Evolutionary conservation across 2,797 vertebrate species (phyloP).

Genomic region (Helostoma temminkii): DNA sequence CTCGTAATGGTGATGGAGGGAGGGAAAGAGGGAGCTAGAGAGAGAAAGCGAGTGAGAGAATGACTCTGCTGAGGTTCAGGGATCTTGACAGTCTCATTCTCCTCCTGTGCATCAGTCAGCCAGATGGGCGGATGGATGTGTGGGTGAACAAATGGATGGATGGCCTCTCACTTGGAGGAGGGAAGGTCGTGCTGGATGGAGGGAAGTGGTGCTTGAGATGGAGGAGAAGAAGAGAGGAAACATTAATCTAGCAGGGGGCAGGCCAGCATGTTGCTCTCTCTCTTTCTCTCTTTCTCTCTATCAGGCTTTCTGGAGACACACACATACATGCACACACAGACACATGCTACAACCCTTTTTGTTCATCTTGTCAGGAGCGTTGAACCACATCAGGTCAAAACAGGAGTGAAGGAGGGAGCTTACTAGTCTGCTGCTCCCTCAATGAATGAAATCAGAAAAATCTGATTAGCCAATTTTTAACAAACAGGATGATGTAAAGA

Average conservation of each 20-base stretch:
- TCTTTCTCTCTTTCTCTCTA: constrained; percentile 41
- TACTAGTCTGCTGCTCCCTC: constrained; percentile 14
- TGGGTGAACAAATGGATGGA: constrained; percentile 72
- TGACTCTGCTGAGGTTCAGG: constrained; percentile 77
- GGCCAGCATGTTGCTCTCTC: constrained; percentile 41
- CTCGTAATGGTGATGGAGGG: constrained; percentile 60
- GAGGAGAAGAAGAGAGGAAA: constrained; percentile 65
- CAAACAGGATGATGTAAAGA: neutral
- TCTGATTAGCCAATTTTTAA: constrained; percentile 32
- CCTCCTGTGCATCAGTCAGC: constrained; percentile 78
- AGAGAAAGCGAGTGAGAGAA: constrained; percentile 55
- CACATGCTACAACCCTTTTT: constrained; percentile 16
- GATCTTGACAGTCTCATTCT: constrained; percentile 81
- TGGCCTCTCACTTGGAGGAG: constrained; percentile 70
- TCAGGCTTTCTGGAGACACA: constrained; percentile 30
- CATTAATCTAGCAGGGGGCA: constrained; percentile 80
- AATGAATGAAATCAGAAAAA: constrained; percentile 32
- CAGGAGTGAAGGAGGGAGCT: constrained; percentile 21
- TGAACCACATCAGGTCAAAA: constrained; percentile 36
- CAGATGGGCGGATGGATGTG: constrained; percentile 74
- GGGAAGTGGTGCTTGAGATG: constrained; percentile 70
- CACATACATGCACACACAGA: neutral
- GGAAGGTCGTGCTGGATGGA: constrained; percentile 78
- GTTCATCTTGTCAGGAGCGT: constrained; percentile 28
- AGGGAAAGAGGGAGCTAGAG: constrained; percentile 34